Base-by-base conservation (phyloP, 1,140 invertebrate genomes). In the Hestina assimilis region DNA sequence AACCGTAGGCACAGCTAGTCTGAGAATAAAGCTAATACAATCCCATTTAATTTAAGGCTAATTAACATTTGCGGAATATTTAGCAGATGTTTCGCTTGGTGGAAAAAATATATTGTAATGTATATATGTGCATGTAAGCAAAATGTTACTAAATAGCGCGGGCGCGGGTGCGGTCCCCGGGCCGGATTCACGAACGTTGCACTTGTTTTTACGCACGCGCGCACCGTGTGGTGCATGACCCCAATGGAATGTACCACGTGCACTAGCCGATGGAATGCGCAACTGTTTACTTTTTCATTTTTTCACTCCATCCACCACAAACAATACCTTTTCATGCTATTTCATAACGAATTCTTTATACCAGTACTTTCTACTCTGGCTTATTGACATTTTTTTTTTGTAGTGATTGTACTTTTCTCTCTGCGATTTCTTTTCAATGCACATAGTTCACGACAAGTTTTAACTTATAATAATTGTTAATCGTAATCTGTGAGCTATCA, bases 161-260 rank as follows among this genome's bases (percentile, higher is more conserved):
- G 43, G 53, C 43, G 33, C 29, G 26, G 43, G 2, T 11, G 48
- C 24, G 24, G 45, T 23, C 20, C 23, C 21, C 41, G 59, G 29
- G 54, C 28, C 40, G 52, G 58, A 54, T 57, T 42, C 43, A 63
- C 56, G 59, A 63, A 47, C 73, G 70, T 63, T 79, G 79, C 76
- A 75, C 75, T 79, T 80, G 79, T 82, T 82, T 75, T 81, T 77
- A 82, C 69, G 75, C 78, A 75, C 79, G 78, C 79, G 73, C 74
- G 55, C 68, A 60, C 69, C 65, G 73, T 70, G 72, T 83, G 81
- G 83, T 78, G 76, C 82, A 85, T 87, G 84, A 85, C 84, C 84
- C 84, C 84, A 59, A 54, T 66, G 82, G 84, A 82, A 85, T 85
- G 82, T 69, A 75, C 83, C 83, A 87, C 81, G 83, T 84, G 83